Evolutionary conservation across 1,140 invertebrate species (phyloP), one percentile per base, ranked within the genome.

Genomic region (Pogonomyrmex barbatus): DNA sequence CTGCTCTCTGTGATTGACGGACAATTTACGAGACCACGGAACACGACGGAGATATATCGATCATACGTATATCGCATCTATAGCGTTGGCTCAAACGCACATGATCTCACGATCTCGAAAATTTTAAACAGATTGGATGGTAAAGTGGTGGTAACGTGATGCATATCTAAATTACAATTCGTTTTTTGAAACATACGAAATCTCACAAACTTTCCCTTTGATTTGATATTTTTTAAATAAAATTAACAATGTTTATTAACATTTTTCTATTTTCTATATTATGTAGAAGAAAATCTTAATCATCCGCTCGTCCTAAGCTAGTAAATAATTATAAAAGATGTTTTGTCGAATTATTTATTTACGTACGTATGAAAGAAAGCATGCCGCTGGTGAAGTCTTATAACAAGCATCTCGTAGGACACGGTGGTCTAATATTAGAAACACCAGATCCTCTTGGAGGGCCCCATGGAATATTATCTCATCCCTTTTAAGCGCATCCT

Each of bases 401-500:
- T 30, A 67, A 47, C 60, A n/a, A 77, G 84, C 73, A 60, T 77
- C 70, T 85, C 70, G 75, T 89, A 86, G 86, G 88, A 75, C 65
- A 86, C 50, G 24, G 52, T 6, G 67, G 47, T 89, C 89, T 90
- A 90, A 89, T 90, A 90, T 90, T 90, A 90, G 89, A 90, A 85
- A 50, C 87, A 79, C 62, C 88, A 79, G 85, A 87, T 89, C 85
- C 75, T 87, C 75, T 86, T 52, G 60, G 73, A 87, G 56, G 87
- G 71, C 87, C 36, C 87, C 77, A 68, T 77, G 84, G 58, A 87
- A 87, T 73, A 84, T 89, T 75, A 90, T 87, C 88, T 90, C 73
- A 83, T 89, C 70, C 83, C 84, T 82, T 86, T 87, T 54, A 68
- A 58, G 12, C 33, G n/a, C 71, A 58, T 68, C 58, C 39, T 60